Conservation (phyloP, 2,113 vertebrate species). For the Cercocebus atys region DNA sequence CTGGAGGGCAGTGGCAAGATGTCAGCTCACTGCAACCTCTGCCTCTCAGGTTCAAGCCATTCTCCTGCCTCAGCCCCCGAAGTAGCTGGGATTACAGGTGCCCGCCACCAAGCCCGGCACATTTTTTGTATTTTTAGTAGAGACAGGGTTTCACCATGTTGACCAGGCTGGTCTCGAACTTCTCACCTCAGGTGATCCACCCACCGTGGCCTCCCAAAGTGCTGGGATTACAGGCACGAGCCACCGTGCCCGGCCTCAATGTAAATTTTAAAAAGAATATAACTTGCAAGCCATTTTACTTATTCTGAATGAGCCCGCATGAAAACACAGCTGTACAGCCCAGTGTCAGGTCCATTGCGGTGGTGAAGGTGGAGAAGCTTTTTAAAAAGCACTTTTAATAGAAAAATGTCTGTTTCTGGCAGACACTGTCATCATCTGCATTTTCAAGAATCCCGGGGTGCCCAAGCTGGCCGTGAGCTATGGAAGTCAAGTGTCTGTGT, state of each 20-base stretch:
- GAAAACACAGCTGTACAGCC: accelerated
- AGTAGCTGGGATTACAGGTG: not conserved
- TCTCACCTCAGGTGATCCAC: not conserved
- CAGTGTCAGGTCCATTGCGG: accelerated
- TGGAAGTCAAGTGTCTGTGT: accelerated
- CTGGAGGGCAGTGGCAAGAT: not conserved
- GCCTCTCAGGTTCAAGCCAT: not conserved
- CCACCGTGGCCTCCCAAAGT: not conserved
- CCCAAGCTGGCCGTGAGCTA: accelerated
- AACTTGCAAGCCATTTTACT: too few relatives aligned
- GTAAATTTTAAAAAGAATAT: not conserved
- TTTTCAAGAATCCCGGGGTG: not conserved
- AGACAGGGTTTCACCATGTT: not conserved
- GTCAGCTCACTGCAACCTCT: not conserved
- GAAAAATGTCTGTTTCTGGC: not conserved
- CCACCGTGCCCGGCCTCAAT: not conserved
- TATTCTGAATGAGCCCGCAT: accelerated
- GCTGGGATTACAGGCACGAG: not conserved
- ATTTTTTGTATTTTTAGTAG: not conserved
- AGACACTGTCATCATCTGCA: accelerated
- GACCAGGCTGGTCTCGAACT: not conserved
- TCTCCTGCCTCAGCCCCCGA: not conserved
- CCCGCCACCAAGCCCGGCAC: not conserved
- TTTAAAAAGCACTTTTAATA: not conserved
- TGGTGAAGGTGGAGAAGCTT: not conserved